These are phyloP conservation scores for Tychaedon coryphoeus DNA, from an alignment of 2,113 vertebrate species.

Conservation along the genomic window DNA sequence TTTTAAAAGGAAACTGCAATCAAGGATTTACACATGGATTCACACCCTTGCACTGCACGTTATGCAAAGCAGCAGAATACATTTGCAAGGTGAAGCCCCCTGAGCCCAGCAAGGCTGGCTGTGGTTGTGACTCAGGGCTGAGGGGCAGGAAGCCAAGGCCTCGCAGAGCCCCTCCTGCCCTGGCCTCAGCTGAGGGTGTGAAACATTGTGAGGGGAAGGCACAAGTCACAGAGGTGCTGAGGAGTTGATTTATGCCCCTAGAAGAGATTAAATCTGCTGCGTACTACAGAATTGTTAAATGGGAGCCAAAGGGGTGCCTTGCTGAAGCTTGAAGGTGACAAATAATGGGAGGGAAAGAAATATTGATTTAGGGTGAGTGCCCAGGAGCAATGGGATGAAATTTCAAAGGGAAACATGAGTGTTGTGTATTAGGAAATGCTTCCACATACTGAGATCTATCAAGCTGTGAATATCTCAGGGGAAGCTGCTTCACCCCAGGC, in stretches of 20 bases:
- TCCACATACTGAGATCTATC: constrained; percentile 11
- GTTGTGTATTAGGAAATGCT: neutral
- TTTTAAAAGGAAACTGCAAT: neutral
- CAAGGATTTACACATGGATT: neutral
- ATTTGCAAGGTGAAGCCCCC: neutral
- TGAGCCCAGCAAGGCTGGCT: accelerated
- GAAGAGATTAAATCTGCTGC: neutral
- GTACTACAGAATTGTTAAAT: neutral
- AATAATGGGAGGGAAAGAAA: neutral
- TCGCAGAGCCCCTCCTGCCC: neutral
- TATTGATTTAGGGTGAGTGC: neutral
- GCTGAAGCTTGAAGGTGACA: neutral
- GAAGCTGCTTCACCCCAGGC: constrained; percentile 16
- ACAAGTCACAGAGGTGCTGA: accelerated
- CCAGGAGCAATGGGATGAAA: neutral
- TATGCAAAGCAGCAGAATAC: neutral
- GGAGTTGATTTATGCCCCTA: neutral
- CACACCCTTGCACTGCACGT: neutral
- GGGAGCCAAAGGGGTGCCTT: neutral
- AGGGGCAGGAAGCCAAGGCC: neutral
- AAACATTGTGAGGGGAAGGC: neutral
- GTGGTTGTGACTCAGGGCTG: neutral
- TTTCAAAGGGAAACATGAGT: constrained; percentile 11
- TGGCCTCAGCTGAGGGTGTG: neutral
- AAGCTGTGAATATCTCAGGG: constrained; percentile 14